Evolutionary conservation across 1,140 invertebrate species (phyloP).

Genomic region (Triops cancriformis): DNA sequence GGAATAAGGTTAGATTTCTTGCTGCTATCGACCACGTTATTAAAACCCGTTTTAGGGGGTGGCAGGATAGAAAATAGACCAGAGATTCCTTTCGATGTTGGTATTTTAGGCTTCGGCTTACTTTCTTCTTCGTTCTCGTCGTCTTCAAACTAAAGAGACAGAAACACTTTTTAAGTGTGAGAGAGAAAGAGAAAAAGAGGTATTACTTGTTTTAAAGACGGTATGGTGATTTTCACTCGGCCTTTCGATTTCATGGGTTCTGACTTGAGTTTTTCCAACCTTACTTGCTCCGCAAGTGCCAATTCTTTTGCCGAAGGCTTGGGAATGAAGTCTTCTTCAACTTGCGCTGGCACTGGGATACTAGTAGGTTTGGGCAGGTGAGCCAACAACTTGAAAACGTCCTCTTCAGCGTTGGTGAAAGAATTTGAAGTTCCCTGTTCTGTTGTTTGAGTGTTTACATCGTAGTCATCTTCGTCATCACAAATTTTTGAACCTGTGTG

Average conservation of each 20-base stretch:
- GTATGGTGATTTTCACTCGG: constrained; percentile 16
- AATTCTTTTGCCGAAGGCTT: constrained; percentile 23
- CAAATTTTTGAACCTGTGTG: not conserved
- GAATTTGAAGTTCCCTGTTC: not conserved
- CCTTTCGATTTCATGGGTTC: constrained; percentile 17
- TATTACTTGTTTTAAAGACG: constrained; percentile 15
- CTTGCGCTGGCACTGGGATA: no score
- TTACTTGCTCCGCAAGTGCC: constrained; percentile 20
- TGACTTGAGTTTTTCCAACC: not conserved
- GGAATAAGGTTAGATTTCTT: not conserved
- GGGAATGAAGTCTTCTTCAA: constrained; percentile 15
- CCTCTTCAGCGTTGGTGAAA: not conserved
- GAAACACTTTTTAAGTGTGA: not conserved
- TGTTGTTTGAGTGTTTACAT: not conserved
- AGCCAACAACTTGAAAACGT: not conserved
- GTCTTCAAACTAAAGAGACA: constrained; percentile 16
- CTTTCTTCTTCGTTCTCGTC: constrained; percentile 14
- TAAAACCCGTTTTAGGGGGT: constrained; percentile 18
- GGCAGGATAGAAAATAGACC: constrained; percentile 22
- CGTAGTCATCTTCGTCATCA: not conserved
- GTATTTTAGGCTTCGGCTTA: not conserved
- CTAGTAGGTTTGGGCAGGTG: not conserved
- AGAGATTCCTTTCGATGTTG: not conserved
- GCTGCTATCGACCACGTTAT: not conserved
- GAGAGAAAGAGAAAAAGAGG: no score